Percentiles rank a stretch among this genome's conserved stretches.
Evolutionary conservation across 2,888 invertebrate genomes (phyloP).

Genomic region (Tipula helvola): DNA sequence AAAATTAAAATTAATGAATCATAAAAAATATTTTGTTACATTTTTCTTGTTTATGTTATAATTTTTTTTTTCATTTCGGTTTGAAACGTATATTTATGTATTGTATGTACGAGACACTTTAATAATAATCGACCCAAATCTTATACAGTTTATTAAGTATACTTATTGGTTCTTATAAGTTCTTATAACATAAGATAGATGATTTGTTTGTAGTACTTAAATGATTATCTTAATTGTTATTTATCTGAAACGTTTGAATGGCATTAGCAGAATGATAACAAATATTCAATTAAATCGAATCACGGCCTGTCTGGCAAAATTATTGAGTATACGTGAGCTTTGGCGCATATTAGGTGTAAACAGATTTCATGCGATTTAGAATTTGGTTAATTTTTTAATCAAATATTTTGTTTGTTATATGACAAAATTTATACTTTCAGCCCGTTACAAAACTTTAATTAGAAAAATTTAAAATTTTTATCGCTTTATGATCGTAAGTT

Average conservation of each 20-base stretch:
- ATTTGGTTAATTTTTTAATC: too few relatives aligned
- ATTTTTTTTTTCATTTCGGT: background rate
- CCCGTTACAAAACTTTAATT: too few relatives aligned
- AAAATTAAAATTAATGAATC: conserved; percentile 4
- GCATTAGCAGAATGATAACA: background rate
- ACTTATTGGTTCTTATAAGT: background rate
- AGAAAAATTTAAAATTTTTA: too few relatives aligned
- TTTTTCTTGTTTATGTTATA: background rate
- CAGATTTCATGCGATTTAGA: too few relatives aligned
- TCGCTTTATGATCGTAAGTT: too few relatives aligned
- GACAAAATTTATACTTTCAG: too few relatives aligned
- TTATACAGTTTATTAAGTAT: background rate
- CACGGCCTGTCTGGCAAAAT: background rate
- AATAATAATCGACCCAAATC: background rate
- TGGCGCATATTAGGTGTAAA: too few relatives aligned
- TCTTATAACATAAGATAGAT: background rate
- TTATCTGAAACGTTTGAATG: background rate
- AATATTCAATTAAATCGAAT: background rate
- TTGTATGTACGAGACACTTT: background rate
- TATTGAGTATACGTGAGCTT: background rate
- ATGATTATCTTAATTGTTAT: background rate
- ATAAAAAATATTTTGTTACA: background rate
- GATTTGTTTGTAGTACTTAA: background rate
- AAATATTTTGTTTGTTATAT: too few relatives aligned
- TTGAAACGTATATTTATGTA: background rate